These are phyloP conservation scores for Cyprinus carpio DNA, from an alignment of 2,113 vertebrate species.

Conservation along the genomic window DNA sequence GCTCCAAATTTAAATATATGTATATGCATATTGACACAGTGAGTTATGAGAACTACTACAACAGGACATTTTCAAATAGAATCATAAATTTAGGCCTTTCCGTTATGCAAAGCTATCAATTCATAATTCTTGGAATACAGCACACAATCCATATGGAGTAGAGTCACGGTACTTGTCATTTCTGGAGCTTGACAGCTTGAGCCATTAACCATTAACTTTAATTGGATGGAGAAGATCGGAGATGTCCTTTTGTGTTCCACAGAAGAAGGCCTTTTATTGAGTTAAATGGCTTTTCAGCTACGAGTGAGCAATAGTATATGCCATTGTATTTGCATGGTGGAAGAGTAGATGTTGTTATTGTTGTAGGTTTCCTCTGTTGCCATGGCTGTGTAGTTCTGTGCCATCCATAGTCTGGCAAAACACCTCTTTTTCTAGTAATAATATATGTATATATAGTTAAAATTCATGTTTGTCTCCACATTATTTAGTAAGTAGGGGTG, in stretches of 20 bases:
- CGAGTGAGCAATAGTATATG: not conserved
- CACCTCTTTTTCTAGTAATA: too few species aligned
- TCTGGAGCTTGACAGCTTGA: too few species aligned
- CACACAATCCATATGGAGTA: not conserved
- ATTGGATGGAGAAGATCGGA: not conserved
- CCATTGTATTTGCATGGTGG: not conserved
- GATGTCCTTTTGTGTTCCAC: not conserved
- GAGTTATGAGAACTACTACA: too few species aligned
- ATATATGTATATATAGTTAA: too few species aligned
- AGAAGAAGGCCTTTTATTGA: not conserved
- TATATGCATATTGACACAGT: too few species aligned
- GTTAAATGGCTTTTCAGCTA: not conserved
- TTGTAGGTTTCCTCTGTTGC: not conserved
- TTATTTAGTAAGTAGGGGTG: too few species aligned
- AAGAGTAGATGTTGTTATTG: not conserved
- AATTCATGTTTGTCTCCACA: too few species aligned
- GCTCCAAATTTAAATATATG: not conserved
- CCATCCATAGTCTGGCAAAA: too few species aligned
- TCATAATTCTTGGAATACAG: not conserved
- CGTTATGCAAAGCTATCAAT: not conserved
- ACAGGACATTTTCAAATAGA: too few species aligned
- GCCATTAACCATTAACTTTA: not conserved
- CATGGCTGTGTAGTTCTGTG: conserved; percentile 52
- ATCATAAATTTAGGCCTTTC: too few species aligned
- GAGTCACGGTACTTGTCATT: not conserved